Evolutionary conservation across 2,113 vertebrate genomes (phyloP).

Genomic region (Nansenia antarctica): DNA sequence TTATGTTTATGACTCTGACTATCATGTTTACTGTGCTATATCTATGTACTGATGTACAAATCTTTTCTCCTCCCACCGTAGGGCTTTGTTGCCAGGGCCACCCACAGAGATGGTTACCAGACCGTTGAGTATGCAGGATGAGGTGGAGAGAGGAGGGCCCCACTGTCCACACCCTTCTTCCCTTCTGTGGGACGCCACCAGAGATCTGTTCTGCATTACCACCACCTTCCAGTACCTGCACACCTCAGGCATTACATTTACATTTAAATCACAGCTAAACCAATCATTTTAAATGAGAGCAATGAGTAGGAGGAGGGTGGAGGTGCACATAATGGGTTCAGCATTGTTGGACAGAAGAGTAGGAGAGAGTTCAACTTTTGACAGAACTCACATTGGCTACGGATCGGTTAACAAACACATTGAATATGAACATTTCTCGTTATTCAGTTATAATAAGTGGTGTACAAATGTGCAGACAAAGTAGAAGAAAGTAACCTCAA

Average conservation of each 20-base stretch:
- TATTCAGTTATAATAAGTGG: no score
- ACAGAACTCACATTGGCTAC: no score
- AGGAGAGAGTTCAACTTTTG: no score
- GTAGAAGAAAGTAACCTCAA: no score
- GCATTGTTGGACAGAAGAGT: no score
- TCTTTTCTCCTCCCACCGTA: not conserved
- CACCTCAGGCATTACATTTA: constrained; percentile 73
- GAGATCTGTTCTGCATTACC: constrained; percentile 85
- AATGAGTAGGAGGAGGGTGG: no score
- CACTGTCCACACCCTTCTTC: constrained; percentile 27
- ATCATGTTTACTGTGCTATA: not conserved
- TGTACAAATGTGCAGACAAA: no score
- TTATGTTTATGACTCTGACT: not conserved
- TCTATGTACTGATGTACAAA: not conserved
- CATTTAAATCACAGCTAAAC: no score
- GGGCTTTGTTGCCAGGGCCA: constrained; percentile 16
- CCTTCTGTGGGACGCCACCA: constrained; percentile 75
- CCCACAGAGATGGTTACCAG: constrained; percentile 57
- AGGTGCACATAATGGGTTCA: no score
- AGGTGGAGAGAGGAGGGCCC: constrained; percentile 30
- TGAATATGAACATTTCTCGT: no score
- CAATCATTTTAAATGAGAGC: no score
- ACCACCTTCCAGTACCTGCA: constrained; percentile 89
- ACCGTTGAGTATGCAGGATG: constrained; percentile 39
- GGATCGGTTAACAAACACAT: no score